A percentile compares a stretch with the other conserved stretches of the same genome.
phyloP scores from a whole-genome alignment of 2,113 vertebrate genomes.

The Hippoglossus stenolepis region DNA sequence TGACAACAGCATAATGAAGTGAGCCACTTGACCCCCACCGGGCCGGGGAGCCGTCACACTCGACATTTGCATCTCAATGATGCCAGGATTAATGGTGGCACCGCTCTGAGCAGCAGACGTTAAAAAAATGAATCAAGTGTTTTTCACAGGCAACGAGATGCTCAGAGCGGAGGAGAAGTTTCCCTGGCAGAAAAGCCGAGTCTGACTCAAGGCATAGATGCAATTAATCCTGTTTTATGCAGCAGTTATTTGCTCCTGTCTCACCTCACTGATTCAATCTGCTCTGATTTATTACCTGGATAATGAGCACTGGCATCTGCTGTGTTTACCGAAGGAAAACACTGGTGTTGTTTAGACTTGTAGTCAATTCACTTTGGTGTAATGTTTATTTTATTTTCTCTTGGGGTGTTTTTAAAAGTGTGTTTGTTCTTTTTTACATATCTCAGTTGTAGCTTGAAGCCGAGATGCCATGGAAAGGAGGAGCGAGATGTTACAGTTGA shows the following conservation, averaged over 20 bases:
- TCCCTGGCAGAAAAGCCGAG: neutral
- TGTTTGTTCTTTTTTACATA: neutral
- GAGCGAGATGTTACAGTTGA: too few relatives aligned
- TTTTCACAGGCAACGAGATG: conserved; percentile 19
- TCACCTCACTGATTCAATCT: conserved; percentile 27
- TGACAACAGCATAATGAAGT: conserved; percentile 85
- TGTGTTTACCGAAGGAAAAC: conserved; percentile 1
- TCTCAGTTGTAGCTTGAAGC: too few relatives aligned
- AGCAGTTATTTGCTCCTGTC: conserved; percentile 38
- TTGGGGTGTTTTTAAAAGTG: neutral
- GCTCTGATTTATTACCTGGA: conserved; percentile 38
- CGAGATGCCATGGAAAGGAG: too few relatives aligned
- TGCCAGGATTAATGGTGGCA: conserved; percentile 75
- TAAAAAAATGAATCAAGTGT: conserved; percentile 43
- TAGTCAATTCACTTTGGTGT: neutral
- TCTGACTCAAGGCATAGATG: neutral
- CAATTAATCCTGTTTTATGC: conserved; percentile 19
- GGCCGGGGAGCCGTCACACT: conserved; percentile 73
- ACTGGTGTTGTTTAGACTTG: neutral
- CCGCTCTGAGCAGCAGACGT: conserved; percentile 29
- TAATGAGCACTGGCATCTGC: conserved; percentile 24
- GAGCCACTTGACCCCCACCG: conserved; percentile 82
- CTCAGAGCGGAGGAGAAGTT: conserved; percentile 21
- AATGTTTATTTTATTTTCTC: neutral
- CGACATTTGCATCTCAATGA: conserved; percentile 85